Base-by-base conservation (phyloP, 2,113 vertebrate species). In the Onychorhynchus coronatus region DNA sequence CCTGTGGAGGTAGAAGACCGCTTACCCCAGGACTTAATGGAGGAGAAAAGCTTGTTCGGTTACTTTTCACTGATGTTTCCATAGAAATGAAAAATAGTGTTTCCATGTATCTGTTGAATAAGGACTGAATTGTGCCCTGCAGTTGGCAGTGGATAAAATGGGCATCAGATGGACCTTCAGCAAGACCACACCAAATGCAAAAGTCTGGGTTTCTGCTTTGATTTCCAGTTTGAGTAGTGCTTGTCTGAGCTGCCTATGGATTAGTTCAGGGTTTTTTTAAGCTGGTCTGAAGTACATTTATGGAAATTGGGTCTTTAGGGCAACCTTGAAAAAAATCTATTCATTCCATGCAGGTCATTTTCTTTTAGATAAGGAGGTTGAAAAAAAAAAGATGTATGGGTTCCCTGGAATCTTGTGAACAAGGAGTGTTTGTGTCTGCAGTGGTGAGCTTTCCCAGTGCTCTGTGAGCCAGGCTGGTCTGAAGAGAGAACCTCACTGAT, bases 401-500 rank as follows among this genome's bases (percentile, higher is more conserved):
- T 86, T 94, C 31, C 33, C 41, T 74, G 92, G 72, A 46, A 19
- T 18, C 15, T 2, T 46, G 58, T 63, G 96, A 96, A 96, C 96
- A 97, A 95, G 91, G 92, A 96, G 93, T 47, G 67, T 71, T 96
- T 96, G 44, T 96, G 93, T 89, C 65, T 85, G 52, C 55, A 13
- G 85, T 28, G 65, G 50, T 52, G 88, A 88, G 59, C 27, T 80
- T 77, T 76, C 82, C 30, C 5, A 72, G 87, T 1, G 89, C 85
- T 89, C 76, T 77, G 70, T 67, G 82, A 85, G 92, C 78, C 67
- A 67, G 88, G 75, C 91, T 84, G 93, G 35, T 19, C 74, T 89
- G 79, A 49, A 89, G 79, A 92, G 95, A 94, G 74, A 95, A 63
- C 85, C 55, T 77, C 76, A 61, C 49, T 94, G 92, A 92, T 75